These are phyloP conservation scores for Prietella phreatophila DNA, from an alignment of 2,113 vertebrate species.

Conservation along the genomic window DNA sequence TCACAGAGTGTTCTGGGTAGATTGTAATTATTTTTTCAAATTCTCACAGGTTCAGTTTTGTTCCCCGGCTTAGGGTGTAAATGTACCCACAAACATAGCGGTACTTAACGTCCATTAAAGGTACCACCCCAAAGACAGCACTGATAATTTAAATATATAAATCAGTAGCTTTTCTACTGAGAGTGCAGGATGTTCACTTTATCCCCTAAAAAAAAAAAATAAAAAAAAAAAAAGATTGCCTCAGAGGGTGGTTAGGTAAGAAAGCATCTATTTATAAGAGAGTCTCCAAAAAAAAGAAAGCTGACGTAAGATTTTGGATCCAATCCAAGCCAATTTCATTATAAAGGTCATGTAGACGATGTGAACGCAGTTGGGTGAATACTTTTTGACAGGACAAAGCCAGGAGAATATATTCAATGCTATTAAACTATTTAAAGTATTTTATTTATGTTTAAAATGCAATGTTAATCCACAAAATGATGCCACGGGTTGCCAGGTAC, in stretches of 20 bases:
- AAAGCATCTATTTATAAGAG: not conserved
- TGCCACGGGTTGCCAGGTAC: not conserved
- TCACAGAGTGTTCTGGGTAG: not conserved
- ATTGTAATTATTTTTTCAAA: not conserved
- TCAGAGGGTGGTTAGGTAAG: not conserved
- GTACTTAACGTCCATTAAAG: not conserved
- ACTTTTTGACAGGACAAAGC: not conserved
- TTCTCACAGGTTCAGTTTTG: not conserved
- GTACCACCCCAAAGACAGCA: not conserved
- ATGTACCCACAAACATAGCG: too few species aligned
- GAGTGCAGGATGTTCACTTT: not conserved
- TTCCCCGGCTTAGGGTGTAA: not conserved
- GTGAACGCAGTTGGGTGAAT: not conserved
- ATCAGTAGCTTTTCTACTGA: not conserved
- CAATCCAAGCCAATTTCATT: conserved; percentile 1
- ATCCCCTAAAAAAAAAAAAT: conserved; percentile 6
- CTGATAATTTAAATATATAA: not conserved
- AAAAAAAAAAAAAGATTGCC: not conserved
- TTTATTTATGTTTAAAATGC: not conserved
- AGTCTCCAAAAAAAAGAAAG: not conserved
- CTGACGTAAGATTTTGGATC: not conserved
- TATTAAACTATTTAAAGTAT: not conserved
- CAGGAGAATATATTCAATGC: not conserved
- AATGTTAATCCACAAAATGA: not conserved
- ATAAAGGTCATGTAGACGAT: not conserved